Conservation (phyloP, 2,888 invertebrate genomes). For the Drosophila mettleri region DNA sequence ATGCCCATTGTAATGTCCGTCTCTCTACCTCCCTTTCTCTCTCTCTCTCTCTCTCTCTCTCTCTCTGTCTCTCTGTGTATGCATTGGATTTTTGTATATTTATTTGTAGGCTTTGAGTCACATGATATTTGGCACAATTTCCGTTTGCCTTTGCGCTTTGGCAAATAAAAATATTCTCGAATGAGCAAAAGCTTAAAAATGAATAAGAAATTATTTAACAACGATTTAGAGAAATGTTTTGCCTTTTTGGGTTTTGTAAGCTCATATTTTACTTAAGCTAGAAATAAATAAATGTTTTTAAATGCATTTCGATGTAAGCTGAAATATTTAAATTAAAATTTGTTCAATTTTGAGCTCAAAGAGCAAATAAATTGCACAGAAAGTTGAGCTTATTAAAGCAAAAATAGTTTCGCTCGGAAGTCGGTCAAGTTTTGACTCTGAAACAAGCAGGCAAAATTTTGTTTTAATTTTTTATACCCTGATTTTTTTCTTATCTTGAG, state of each 20-base stretch:
- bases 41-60: too few relatives aligned
- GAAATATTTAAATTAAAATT: not conserved
- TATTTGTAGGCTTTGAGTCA: conserved; percentile 47
- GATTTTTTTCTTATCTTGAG: conserved; percentile 2
- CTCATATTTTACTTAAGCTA: not conserved
- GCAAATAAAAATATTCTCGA: not conserved
- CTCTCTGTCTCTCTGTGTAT: not conserved
- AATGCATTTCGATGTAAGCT: not conserved
- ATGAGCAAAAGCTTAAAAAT: not conserved
- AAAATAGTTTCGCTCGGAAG: not conserved
- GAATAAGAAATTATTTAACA: not conserved
- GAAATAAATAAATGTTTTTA: not conserved
- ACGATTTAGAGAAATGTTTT: not conserved
- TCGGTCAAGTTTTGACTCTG: conserved; percentile 5
- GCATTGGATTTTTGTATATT: conserved; percentile 40
- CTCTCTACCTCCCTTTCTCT: too few relatives aligned
- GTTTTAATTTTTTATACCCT: not conserved
- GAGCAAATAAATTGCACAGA: not conserved
- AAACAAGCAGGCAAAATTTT: not conserved
- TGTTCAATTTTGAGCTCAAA: not conserved
- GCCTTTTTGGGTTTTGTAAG: not conserved
- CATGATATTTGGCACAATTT: conserved; percentile 28
- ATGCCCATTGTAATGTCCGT: conserved; percentile 67
- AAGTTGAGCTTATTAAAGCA: not conserved
- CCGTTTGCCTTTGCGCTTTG: conserved; percentile 19